phyloP scores from a whole-genome alignment of 2,888 invertebrate species.

The Philopedon plagiatum region DNA sequence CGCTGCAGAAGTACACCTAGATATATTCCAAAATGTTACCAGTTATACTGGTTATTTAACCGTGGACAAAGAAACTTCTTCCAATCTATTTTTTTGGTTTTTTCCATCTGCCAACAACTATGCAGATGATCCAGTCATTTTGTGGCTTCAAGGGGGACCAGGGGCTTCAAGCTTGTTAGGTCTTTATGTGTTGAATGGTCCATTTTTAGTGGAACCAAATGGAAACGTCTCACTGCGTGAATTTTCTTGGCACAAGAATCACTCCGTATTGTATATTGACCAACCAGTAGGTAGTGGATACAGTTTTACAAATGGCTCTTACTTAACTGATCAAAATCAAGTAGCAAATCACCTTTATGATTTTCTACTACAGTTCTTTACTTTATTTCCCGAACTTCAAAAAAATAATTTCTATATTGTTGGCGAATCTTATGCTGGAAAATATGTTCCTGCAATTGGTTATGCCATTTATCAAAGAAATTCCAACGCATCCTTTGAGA shows the following conservation, averaged over 20 bases:
- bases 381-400: slow-evolving; percentile 83
- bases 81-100: slow-evolving; percentile 92
- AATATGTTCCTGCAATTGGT: slow-evolving; percentile 85
- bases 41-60: slow-evolving; percentile 87
- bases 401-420: slow-evolving; percentile 85
- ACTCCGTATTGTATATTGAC: slow-evolving; percentile 83
- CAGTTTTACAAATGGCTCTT: slow-evolving; percentile 88
- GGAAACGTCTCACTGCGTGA: slow-evolving; percentile 71
- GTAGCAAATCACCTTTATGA: slow-evolving; percentile 86
- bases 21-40: slow-evolving; percentile 72
- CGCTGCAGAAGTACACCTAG: slow-evolving; percentile 71
- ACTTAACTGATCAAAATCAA: slow-evolving; percentile 82
- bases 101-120: slow-evolving; percentile 76
- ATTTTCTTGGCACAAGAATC: slow-evolving; percentile 65
- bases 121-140: slow-evolving; percentile 77
- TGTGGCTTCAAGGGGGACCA: slow-evolving; percentile 89
- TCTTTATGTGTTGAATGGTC: slow-evolving; percentile 86
- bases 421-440: too few species aligned
- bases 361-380: slow-evolving; percentile 86
- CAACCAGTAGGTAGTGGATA: slow-evolving; percentile 95
- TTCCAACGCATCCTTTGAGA: slow-evolving; percentile 72
- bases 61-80: slow-evolving; percentile 80
- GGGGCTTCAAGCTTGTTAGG: slow-evolving; percentile 83
- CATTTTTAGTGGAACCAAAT: slow-evolving; percentile 71
- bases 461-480: slow-evolving; percentile 81